Conservation (phyloP, 2,888 invertebrate species). For the Phymatocera aterrima region DNA sequence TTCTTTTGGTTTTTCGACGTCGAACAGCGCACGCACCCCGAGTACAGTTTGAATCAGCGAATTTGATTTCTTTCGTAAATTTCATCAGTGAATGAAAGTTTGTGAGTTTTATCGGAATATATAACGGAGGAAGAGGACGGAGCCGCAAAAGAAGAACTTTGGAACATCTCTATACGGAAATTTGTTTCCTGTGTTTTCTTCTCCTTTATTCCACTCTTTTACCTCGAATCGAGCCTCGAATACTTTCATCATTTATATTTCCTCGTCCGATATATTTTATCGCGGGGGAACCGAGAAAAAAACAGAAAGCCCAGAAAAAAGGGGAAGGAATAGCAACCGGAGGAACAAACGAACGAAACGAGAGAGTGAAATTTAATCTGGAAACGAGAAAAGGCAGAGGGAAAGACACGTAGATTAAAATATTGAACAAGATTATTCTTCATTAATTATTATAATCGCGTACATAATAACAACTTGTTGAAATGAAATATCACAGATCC, state of each 20-base stretch:
- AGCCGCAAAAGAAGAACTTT: conserved; percentile 4
- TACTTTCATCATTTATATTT: not conserved
- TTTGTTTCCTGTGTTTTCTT: not conserved
- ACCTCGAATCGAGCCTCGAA: not conserved
- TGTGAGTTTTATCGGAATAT: conserved; percentile 2
- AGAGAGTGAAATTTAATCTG: too few relatives aligned
- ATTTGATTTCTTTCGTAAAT: not conserved
- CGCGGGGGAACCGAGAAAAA: not conserved
- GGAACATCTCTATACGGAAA: not conserved
- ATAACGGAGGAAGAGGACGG: too few relatives aligned
- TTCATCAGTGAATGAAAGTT: not conserved
- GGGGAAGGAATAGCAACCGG: too few relatives aligned
- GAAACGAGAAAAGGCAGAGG: not conserved
- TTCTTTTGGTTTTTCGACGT: too few relatives aligned
- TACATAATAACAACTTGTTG: not conserved
- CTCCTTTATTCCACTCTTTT: not conserved
- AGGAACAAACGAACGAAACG: too few relatives aligned
- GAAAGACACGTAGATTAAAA: not conserved
- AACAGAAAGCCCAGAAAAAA: too few relatives aligned
- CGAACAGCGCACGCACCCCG: not conserved
- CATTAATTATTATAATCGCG: not conserved
- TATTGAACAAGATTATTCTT: not conserved
- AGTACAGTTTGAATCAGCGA: not conserved
- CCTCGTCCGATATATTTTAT: too few relatives aligned
- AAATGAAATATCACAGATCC: conserved; percentile 14